A percentile compares a stretch with the other conserved stretches of the same genome.
These are phyloP conservation scores for Cebidichthys violaceus DNA, from an alignment of 2,113 vertebrate genomes.

Conservation along the genomic window DNA sequence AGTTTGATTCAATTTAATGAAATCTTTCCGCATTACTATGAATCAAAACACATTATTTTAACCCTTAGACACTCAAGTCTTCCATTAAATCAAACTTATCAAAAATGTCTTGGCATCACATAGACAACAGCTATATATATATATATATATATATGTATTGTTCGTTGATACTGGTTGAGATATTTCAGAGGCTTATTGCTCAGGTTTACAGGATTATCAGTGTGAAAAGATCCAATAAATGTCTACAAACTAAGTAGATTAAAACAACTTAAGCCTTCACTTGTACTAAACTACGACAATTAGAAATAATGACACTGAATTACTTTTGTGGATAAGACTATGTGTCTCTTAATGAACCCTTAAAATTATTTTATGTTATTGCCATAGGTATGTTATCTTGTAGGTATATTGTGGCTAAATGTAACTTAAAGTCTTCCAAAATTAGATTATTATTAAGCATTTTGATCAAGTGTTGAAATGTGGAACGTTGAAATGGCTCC, in stretches of 20 bases:
- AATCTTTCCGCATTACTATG: constrained; percentile 38
- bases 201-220: not conserved
- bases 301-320: not conserved
- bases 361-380: too few relatives aligned
- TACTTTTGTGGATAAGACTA: not conserved
- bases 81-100: not conserved
- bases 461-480: not conserved
- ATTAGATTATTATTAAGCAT: not conserved
- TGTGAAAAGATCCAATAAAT: not conserved
- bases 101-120: not conserved
- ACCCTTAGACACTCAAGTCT: constrained; percentile 25
- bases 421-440: not conserved
- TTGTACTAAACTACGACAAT: not conserved
- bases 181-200: too few relatives aligned
- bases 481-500: not conserved
- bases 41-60: constrained; percentile 41
- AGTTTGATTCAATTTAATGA: constrained; percentile 45
- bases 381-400: too few relatives aligned
- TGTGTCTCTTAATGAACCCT: not conserved
- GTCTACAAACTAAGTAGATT: not conserved
- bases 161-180: not conserved
- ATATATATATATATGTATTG: too few relatives aligned
- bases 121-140: not conserved
- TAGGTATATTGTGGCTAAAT: not conserved
- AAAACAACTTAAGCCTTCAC: not conserved